These are phyloP conservation scores for Crioceris asparagi DNA, from an alignment of 2,888 invertebrate species.

Conservation along the genomic window DNA sequence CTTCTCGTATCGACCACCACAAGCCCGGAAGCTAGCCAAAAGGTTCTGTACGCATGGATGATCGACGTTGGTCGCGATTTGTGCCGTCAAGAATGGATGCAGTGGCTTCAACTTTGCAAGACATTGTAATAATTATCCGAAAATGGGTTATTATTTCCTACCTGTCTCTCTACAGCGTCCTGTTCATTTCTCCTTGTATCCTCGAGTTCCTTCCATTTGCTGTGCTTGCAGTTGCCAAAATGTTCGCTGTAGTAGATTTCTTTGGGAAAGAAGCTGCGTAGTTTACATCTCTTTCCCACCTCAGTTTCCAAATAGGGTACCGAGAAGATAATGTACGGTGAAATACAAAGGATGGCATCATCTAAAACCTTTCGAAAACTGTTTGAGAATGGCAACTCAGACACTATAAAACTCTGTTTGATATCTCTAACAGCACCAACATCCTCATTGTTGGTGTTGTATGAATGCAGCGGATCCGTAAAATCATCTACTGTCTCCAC, in stretches of 20 bases:
- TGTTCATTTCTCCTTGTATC: slow-evolving; percentile 7
- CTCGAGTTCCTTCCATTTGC: slow-evolving; percentile 22
- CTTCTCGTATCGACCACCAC: slow-evolving; percentile 56
- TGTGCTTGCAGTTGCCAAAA: slow-evolving; percentile 32
- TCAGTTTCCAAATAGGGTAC: slow-evolving; percentile 85
- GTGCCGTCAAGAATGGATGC: slow-evolving; percentile 65
- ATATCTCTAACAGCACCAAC: slow-evolving; percentile 13
- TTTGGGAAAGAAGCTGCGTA: slow-evolving; percentile 61
- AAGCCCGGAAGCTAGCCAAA: slow-evolving; percentile 78
- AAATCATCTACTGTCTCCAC: slow-evolving; percentile 59
- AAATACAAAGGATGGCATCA: slow-evolving; percentile 67
- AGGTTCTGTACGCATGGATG: slow-evolving; percentile 56
- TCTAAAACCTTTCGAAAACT: slow-evolving; percentile 64
- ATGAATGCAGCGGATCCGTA: slow-evolving; percentile 66
- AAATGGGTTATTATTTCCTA: too few species aligned
- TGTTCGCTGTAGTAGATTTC: slow-evolving; percentile 63
- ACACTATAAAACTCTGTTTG: slow-evolving; percentile 35
- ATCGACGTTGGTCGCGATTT: slow-evolving; percentile 55
- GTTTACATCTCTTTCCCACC: slow-evolving; percentile 60
- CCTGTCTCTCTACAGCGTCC: too few species aligned
- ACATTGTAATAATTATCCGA: too few species aligned
- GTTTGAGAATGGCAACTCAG: slow-evolving; percentile 52
- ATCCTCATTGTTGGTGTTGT: slow-evolving; percentile 18
- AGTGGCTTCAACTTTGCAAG: slow-evolving; percentile 40
- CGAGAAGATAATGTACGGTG: slow-evolving; percentile 75